A percentile compares a stretch with the other conserved stretches of the same genome.
phyloP scores from a whole-genome alignment of 2,888 invertebrate genomes.

The Plebejus melissa region DNA sequence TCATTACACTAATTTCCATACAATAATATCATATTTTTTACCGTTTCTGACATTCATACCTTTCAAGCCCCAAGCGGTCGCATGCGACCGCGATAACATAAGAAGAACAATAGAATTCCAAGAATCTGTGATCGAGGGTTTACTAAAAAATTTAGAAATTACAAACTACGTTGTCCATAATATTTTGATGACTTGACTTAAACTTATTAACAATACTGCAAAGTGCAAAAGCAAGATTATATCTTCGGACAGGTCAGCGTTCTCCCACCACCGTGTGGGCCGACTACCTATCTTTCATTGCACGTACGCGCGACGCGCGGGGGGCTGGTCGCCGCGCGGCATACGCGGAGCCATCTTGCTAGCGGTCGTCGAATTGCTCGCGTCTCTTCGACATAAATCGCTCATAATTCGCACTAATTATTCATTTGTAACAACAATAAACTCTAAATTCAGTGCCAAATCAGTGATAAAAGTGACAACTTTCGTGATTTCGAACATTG shows the following conservation, averaged over 20 bases:
- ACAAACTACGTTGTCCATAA: not conserved
- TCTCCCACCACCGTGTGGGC: slow-evolving; percentile 52
- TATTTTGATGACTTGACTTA: not conserved
- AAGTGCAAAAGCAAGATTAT: slow-evolving; percentile 31
- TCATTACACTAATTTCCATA: too few species aligned
- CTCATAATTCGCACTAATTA: slow-evolving; percentile 74
- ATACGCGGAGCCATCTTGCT: slow-evolving; percentile 72
- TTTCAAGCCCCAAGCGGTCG: too few species aligned
- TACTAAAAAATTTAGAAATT: too few species aligned
- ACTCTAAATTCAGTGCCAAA: slow-evolving; percentile 48
- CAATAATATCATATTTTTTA: too few species aligned
- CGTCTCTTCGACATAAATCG: slow-evolving; percentile 70
- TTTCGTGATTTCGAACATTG: slow-evolving; percentile 50
- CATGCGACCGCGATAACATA: too few species aligned
- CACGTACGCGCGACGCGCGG: slow-evolving; percentile 72
- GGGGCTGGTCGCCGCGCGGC: slow-evolving; percentile 62
- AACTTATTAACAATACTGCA: not conserved
- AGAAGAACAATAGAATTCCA: too few species aligned
- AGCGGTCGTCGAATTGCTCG: slow-evolving; percentile 72
- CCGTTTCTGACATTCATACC: too few species aligned
- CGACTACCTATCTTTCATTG: slow-evolving; percentile 78
- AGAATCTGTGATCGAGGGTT: too few species aligned
- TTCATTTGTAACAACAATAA: slow-evolving; percentile 52
- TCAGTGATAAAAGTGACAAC: slow-evolving; percentile 45
- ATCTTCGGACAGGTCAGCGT: slow-evolving; percentile 52